Evolutionary conservation across 2,113 vertebrate species (phyloP).

Genomic region (Hemibagrus wyckioides): DNA sequence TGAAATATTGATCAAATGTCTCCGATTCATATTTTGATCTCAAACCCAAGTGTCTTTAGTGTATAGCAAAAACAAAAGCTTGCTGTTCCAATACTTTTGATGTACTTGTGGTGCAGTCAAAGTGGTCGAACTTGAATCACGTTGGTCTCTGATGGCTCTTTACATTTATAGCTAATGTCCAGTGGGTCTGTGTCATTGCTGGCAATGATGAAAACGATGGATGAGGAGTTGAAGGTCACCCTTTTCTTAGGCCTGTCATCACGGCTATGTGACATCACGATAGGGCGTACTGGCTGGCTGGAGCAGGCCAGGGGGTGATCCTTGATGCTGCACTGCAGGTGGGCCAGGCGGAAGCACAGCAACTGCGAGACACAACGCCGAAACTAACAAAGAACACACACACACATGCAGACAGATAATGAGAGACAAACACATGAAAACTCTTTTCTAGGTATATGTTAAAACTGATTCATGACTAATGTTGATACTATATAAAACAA

Average conservation of each 20-base stretch:
- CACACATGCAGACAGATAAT: constrained; percentile 17
- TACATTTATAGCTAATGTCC: constrained; percentile 67
- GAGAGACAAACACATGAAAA: background rate
- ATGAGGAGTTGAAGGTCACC: constrained; percentile 90
- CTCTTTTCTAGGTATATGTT: background rate
- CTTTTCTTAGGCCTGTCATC: constrained; percentile 84
- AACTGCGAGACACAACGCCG: constrained; percentile 82
- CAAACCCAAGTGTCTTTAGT: background rate
- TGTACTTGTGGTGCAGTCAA: constrained; percentile 54
- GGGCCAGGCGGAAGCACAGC: constrained; percentile 78
- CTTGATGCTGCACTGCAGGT: constrained; percentile 73
- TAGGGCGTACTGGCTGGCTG: constrained; percentile 77
- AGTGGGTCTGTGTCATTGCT: constrained; percentile 77
- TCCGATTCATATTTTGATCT: background rate
- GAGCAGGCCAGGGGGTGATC: constrained; percentile 69
- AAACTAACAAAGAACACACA: constrained; percentile 73
- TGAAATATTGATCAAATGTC: background rate
- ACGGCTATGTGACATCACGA: constrained; percentile 76
- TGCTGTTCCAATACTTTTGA: background rate
- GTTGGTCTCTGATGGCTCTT: constrained; percentile 67
- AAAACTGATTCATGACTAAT: background rate
- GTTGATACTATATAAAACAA: background rate
- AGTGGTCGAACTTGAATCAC: constrained; percentile 85
- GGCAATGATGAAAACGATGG: constrained; percentile 89
- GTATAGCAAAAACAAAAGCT: background rate